Conservation (phyloP, 2,797 vertebrate genomes). For the Sus cebifrons region DNA sequence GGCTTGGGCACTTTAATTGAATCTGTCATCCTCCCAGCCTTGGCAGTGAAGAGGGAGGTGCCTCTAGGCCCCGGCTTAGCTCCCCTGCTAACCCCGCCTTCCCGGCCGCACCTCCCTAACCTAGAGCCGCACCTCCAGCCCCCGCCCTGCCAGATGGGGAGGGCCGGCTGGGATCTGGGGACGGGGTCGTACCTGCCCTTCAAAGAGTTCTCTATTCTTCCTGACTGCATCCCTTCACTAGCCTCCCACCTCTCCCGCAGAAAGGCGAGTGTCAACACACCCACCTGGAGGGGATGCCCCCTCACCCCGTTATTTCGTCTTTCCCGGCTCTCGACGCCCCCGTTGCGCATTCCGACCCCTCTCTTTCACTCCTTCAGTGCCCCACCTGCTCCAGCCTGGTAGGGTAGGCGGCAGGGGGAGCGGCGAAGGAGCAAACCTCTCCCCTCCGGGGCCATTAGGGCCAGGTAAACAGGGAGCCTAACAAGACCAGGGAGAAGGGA, state of each 20-base stretch:
- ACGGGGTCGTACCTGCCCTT: not conserved
- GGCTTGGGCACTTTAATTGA: conserved; percentile 61
- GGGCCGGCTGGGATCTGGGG: not conserved
- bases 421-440: conserved; percentile 15
- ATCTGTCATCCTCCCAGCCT: conserved; percentile 49
- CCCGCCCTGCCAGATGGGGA: not conserved
- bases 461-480: conserved; percentile 73
- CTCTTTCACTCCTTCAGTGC: not conserved
- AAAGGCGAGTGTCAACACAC: not conserved
- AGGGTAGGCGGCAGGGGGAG: not conserved
- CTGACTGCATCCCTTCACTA: not conserved
- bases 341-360: not conserved
- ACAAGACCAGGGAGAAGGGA: conserved; percentile 42
- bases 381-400: not conserved
- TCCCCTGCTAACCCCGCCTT: not conserved
- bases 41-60: not conserved
- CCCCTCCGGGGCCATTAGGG: conserved; percentile 68
- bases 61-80: not conserved
- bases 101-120: not conserved
- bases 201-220: not conserved
- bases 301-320: not conserved
- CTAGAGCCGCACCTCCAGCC: not conserved
- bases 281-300: not conserved
- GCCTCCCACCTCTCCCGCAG: not conserved
- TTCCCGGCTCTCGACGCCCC: not conserved